Evolutionary conservation across 1,140 invertebrate genomes (phyloP).

Genomic region (Solenopsis fugax): DNA sequence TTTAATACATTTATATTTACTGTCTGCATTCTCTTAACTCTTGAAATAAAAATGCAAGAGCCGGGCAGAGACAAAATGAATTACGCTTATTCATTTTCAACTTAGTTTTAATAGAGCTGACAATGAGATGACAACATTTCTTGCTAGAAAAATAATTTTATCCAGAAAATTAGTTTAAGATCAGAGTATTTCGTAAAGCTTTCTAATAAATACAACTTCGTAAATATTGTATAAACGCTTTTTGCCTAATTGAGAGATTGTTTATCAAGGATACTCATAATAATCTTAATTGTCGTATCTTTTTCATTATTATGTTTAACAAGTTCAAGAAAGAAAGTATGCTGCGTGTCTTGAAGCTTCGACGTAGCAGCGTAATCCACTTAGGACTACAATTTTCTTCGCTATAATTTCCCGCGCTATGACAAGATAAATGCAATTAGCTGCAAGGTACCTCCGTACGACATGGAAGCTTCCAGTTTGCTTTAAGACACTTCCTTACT

Average conservation of each 20-base stretch:
- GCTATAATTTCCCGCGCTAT: constrained; percentile 63
- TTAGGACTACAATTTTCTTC: constrained; percentile 64
- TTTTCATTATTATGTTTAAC: constrained; percentile 35
- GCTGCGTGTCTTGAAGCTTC: constrained; percentile 29
- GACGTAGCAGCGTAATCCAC: constrained; percentile 52
- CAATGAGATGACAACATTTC: not conserved
- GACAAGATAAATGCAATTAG: constrained; percentile 65
- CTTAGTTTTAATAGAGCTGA: not conserved
- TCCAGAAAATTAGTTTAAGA: not conserved
- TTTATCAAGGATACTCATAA: constrained; percentile 7
- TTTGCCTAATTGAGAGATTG: constrained; percentile 14
- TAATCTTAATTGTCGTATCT: constrained; percentile 44
- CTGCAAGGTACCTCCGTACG: constrained; percentile 42
- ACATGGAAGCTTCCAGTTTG: constrained; percentile 50
- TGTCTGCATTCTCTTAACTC: not conserved
- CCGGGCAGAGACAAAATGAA: not conserved
- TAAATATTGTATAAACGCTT: constrained; percentile 24
- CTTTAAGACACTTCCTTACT: constrained; percentile 45
- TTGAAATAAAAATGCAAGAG: not conserved
- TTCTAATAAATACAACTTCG: not conserved
- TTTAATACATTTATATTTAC: not conserved
- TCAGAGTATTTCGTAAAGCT: not conserved
- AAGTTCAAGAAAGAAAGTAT: constrained; percentile 34
- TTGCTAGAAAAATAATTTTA: not conserved
- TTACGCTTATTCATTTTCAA: not conserved